These are phyloP conservation scores for Acromyrmex heyeri DNA, from an alignment of 1,140 invertebrate genomes.

Conservation along the genomic window DNA sequence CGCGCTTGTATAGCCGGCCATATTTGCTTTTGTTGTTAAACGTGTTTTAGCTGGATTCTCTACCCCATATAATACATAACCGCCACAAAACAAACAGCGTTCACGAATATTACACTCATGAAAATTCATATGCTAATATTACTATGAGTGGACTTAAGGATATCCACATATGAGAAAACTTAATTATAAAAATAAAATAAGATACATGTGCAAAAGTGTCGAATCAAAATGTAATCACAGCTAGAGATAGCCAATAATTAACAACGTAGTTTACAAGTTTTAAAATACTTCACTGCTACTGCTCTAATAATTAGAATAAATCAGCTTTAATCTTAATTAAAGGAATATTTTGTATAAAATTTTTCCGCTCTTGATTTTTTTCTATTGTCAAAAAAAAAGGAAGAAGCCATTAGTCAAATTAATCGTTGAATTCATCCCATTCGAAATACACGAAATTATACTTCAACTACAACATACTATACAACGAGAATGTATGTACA, in stretches of 20 bases:
- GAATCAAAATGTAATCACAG: background rate
- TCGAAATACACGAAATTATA: conserved; percentile 6
- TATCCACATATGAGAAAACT: conserved; percentile 19
- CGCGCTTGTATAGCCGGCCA: background rate
- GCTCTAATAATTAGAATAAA: conserved; percentile 19
- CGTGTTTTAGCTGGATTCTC: conserved; percentile 24
- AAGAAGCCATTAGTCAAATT: background rate
- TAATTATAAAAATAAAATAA: background rate
- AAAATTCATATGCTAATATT: conserved; percentile 60
- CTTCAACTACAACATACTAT: no score
- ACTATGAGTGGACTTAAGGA: background rate
- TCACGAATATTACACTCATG: conserved; percentile 52
- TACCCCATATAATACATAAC: background rate
- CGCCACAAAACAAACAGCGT: conserved; percentile 21
- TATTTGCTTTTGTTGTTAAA: conserved; percentile 32
- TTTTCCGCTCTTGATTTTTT: background rate
- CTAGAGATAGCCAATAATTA: background rate
- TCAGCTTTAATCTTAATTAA: background rate
- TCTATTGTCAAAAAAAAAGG: background rate
- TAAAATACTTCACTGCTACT: background rate
- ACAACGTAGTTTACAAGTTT: background rate
- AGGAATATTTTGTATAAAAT: background rate
- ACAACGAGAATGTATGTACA: background rate
- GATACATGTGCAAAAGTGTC: background rate
- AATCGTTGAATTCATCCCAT: background rate